These are phyloP conservation scores for Chirona hameri DNA, from an alignment of 2,888 invertebrate species.

Conservation along the genomic window DNA sequence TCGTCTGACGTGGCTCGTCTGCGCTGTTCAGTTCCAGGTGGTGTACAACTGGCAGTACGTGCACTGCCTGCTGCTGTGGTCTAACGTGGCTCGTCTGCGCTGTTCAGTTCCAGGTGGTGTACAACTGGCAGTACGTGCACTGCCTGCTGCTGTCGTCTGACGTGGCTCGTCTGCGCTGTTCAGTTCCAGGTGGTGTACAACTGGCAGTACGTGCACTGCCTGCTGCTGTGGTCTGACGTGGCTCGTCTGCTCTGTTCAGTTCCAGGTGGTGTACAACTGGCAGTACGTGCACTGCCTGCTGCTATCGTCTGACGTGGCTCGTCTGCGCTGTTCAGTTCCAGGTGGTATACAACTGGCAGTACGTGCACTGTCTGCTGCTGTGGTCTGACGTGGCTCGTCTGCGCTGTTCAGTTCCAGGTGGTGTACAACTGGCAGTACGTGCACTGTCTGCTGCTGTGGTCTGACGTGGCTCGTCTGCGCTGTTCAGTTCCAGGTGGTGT, in stretches of 20 bases:
- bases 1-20: too few species aligned
- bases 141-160: conserved; percentile 75
- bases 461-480: too few species aligned
- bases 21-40: conserved; percentile 74
- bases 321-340: too few species aligned
- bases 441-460: too few species aligned
- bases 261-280: conserved; percentile 97
- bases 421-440: too few species aligned
- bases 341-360: too few species aligned
- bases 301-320: too few species aligned
- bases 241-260: conserved; percentile 48
- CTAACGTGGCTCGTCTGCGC: conserved; percentile 52
- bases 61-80: conserved; percentile 86
- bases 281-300: conserved; percentile 90
- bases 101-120: conserved; percentile 76
- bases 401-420: too few species aligned
- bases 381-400: too few species aligned
- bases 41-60: conserved; percentile 99
- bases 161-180: conserved; percentile 43
- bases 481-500: too few species aligned
- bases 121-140: conserved; percentile 97
- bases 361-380: too few species aligned
- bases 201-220: conserved; percentile 95
- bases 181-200: conserved; percentile 86
- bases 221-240: conserved; percentile 66